Evolutionary conservation across 2,113 vertebrate species (phyloP).

Genomic region (Ceyx margarethae): DNA sequence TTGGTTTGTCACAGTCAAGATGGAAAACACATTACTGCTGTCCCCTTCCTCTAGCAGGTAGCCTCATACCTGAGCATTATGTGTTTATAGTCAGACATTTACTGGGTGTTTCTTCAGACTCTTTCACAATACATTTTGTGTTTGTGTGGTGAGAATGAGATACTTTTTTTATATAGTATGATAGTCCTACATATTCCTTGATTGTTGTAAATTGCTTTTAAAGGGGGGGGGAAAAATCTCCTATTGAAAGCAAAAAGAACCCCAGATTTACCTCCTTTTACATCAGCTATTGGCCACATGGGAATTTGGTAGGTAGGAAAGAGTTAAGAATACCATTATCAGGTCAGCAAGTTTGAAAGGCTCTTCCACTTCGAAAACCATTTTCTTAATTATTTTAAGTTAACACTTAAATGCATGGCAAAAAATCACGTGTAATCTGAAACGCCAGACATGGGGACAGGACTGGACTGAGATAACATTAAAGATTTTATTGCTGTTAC

Average conservation of each 20-base stretch:
- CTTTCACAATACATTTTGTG: neutral
- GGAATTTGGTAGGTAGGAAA: constrained; percentile 53
- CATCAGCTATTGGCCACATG: neutral
- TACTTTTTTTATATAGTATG: neutral
- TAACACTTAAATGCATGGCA: constrained; percentile 82
- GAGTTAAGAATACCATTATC: constrained; percentile 71
- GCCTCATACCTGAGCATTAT: neutral
- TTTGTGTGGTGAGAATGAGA: neutral
- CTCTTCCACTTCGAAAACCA: constrained; percentile 77
- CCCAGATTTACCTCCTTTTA: neutral
- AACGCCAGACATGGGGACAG: constrained; percentile 83
- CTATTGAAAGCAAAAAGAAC: constrained; percentile 8
- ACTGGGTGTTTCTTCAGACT: neutral
- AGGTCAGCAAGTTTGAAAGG: constrained; percentile 65
- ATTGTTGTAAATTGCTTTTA: neutral
- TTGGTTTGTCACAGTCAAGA: neutral
- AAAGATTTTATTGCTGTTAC: constrained; percentile 97
- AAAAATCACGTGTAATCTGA: constrained; percentile 83
- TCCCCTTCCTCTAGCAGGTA: neutral
- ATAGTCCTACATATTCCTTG: neutral
- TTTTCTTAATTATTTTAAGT: constrained; percentile 94
- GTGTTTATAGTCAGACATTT: neutral
- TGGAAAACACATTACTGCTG: neutral
- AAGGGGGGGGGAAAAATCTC: neutral
- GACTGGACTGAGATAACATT: constrained; percentile 91